phyloP scores from a whole-genome alignment of 1,140 invertebrate genomes.

The Ceratosolen solmsi region DNA sequence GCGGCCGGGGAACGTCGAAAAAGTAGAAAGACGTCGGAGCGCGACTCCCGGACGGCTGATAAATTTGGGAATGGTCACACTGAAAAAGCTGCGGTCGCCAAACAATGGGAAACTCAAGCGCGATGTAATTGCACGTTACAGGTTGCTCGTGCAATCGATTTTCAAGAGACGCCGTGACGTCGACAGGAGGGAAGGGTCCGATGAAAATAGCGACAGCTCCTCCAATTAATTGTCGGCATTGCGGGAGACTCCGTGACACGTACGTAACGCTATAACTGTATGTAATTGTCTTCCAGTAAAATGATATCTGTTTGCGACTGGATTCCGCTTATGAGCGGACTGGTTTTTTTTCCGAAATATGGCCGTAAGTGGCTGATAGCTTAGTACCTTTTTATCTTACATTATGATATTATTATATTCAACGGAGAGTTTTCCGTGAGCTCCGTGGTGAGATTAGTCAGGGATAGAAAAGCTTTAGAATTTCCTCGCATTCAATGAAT shows the following conservation, averaged over 20 bases:
- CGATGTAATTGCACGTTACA: conserved; percentile 15
- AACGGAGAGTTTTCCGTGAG: too few species aligned
- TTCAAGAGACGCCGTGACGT: background rate
- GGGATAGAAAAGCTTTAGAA: too few species aligned
- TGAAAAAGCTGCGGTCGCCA: background rate
- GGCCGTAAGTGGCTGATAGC: background rate
- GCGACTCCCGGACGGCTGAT: background rate
- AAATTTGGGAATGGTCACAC: background rate
- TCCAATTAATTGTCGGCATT: conserved; percentile 34
- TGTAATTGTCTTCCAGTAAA: conserved; percentile 24
- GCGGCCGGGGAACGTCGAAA: too few species aligned
- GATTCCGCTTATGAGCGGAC: background rate
- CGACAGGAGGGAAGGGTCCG: background rate
- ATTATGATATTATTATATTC: background rate
- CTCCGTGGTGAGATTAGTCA: too few species aligned
- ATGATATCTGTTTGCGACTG: conserved; percentile 8
- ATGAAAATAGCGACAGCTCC: conserved; percentile 6
- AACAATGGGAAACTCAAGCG: background rate
- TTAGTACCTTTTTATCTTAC: background rate
- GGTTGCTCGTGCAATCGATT: conserved; percentile 3
- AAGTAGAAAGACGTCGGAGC: too few species aligned
- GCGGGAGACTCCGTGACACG: conserved; percentile 18
- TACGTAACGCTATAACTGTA: background rate
- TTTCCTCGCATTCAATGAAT: too few species aligned
- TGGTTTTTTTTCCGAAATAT: background rate